Base-by-base conservation (phyloP, 2,797 vertebrate species). In the Amphiprion clarkii region DNA sequence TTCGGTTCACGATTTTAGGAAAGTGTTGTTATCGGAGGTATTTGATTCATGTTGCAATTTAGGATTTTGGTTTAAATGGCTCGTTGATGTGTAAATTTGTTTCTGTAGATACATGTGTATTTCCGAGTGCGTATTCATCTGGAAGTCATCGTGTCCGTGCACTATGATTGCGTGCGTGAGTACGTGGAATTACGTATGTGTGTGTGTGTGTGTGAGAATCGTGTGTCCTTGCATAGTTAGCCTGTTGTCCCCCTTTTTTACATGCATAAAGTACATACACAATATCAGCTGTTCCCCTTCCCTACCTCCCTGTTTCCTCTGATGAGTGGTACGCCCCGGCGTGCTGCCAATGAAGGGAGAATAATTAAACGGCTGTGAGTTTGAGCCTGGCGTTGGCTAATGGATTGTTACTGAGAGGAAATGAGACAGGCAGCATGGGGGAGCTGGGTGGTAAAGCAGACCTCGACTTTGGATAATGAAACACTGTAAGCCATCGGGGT, bases 281-380 rank as follows among this genome's bases (percentile, higher is more conserved):
- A 84, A 73, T 74, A 86, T 90, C 83, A 84, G 81, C 78, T 83
- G 69, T 76, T 81, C 49, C 69, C 58, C 53, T 40, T 44, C 59
- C 51, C 66, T 54, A 5, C 76, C 25, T 80, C 79, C 73, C 74
- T 42, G 49, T 84, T 88, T 79, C 70, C 64, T 88, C 71, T 90
- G 90, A 92, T 91, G 90, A 90, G 90, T 87, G 86, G 84, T 88
- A 86, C 70, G 55, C 66, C 78, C 84, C 78, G n/a, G 82, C 80
- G 31, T 87, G 81, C 88, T 86, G 87, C 78, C 82, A 90, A 88
- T 81, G 73, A 88, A 89, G 86, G 79, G 85, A 85, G 81, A 89
- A 88, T 94, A 94, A 96, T 95, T 95, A 94, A 94, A 93, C 87
- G 85, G 74, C 87, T 88, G 92, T 82, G 69, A 94, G 92, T 95